Evolutionary conservation across 2,888 invertebrate species (phyloP).

Genomic region (Odontothrips loti): DNA sequence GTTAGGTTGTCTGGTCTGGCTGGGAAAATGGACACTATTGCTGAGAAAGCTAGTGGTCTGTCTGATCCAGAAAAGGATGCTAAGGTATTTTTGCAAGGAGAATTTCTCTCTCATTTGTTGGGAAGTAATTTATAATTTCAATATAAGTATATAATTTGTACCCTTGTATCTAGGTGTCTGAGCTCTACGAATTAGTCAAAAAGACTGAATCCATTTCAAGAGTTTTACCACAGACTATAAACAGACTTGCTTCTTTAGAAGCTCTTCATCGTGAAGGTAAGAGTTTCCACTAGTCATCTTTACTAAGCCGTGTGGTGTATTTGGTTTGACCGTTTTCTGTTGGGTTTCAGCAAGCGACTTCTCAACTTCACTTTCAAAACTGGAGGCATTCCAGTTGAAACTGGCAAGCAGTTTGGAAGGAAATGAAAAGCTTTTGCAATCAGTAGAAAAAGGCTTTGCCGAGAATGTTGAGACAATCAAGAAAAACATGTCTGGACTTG

Average conservation of each 20-base stretch:
- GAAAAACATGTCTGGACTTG: slow-evolving; percentile 68
- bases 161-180: slow-evolving; percentile 58
- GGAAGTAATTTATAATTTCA: slow-evolving; percentile 29
- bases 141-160: slow-evolving; percentile 21
- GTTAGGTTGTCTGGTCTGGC: slow-evolving; percentile 69
- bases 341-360: slow-evolving; percentile 75
- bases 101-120: neutral
- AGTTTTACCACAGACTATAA: slow-evolving; percentile 72
- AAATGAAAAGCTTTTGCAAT: slow-evolving; percentile 70
- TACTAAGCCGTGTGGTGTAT: slow-evolving; percentile 32
- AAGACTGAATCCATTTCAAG: slow-evolving; percentile 78
- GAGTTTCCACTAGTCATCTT: slow-evolving; percentile 28
- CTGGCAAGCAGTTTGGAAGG: slow-evolving; percentile 68
- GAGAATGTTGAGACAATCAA: slow-evolving; percentile 73
- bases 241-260: slow-evolving; percentile 81
- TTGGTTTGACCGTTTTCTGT: slow-evolving; percentile 29
- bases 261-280: slow-evolving; percentile 86
- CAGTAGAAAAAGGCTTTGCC: slow-evolving; percentile 75
- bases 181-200: slow-evolving; percentile 82
- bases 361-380: slow-evolving; percentile 74
- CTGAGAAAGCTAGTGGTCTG: slow-evolving; percentile 55
- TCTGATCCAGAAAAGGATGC: slow-evolving; percentile 60
- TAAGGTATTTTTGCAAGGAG: slow-evolving; percentile 50
- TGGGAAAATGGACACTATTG: slow-evolving; percentile 69
- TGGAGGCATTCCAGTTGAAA: slow-evolving; percentile 70